These are phyloP conservation scores for Callocephalon fimbriatum DNA, from an alignment of 2,113 vertebrate genomes.

Conservation along the genomic window DNA sequence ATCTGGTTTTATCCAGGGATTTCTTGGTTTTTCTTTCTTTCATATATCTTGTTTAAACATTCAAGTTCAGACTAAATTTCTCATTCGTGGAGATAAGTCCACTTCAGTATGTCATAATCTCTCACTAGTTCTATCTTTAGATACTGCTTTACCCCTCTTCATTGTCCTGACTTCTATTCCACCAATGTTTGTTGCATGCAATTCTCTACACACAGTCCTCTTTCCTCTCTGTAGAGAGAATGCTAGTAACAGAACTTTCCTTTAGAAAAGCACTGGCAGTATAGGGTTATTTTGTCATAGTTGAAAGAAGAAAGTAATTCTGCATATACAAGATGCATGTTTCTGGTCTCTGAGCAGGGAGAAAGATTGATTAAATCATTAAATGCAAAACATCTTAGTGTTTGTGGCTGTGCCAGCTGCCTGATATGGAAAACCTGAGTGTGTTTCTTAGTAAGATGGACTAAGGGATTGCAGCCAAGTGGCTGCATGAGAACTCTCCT, in stretches of 20 bases:
- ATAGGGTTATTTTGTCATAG: not conserved
- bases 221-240: not conserved
- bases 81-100: not conserved
- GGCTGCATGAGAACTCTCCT: not conserved
- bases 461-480: not conserved
- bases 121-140: not conserved
- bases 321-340: not conserved
- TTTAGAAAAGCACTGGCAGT: not conserved
- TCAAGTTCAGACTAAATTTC: not conserved
- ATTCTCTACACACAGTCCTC: not conserved
- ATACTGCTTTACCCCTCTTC: not conserved
- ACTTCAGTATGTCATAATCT: not conserved
- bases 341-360: not conserved
- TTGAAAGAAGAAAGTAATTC: not conserved
- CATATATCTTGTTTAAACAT: not conserved
- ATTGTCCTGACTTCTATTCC: not conserved
- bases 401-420: not conserved
- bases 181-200: accelerated
- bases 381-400: not conserved
- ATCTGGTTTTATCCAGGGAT: not conserved
- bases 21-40: not conserved
- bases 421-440: not conserved
- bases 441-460: not conserved
- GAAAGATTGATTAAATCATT: not conserved
- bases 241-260: not conserved